A percentile compares a stretch with the other conserved stretches of the same genome.
Evolutionary conservation across 2,888 invertebrate genomes (phyloP).

Genomic region (Chloroclysta siterata): DNA sequence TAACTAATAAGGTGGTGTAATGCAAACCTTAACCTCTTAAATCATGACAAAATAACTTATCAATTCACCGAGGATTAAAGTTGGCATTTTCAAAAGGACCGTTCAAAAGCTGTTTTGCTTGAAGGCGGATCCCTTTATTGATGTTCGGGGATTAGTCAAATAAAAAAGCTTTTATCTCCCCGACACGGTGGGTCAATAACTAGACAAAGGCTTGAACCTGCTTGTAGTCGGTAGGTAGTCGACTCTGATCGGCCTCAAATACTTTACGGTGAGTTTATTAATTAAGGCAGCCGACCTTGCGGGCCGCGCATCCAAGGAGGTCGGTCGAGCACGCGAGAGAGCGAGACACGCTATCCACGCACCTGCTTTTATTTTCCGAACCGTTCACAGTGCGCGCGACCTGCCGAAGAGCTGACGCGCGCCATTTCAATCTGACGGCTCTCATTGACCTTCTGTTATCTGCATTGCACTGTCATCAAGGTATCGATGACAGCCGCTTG

Average conservation of each 20-base stretch:
- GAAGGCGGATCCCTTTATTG: conserved; percentile 35
- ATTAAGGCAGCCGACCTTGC: conserved; percentile 84
- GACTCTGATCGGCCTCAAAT: conserved; percentile 83
- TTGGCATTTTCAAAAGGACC: conserved; percentile 28
- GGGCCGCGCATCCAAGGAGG: conserved; percentile 83
- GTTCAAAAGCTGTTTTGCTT: conserved; percentile 26
- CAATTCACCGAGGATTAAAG: conserved; percentile 28
- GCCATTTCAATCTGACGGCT: conserved; percentile 73
- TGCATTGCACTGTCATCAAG: conserved; percentile 68
- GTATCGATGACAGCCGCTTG: conserved; percentile 38
- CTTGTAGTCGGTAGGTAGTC: conserved; percentile 81
- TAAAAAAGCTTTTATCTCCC: conserved; percentile 63
- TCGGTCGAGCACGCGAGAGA: conserved; percentile 70
- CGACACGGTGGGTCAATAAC: conserved; percentile 76
- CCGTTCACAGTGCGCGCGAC: conserved; percentile 54
- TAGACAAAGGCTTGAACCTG: conserved; percentile 76
- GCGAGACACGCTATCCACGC: conserved; percentile 56
- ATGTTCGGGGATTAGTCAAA: conserved; percentile 51
- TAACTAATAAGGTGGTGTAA: conserved; percentile 22
- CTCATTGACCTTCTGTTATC: conserved; percentile 83
- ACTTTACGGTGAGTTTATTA: conserved; percentile 85
- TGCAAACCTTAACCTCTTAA: conserved; percentile 28
- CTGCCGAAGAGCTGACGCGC: conserved; percentile 64
- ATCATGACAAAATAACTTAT: conserved; percentile 34
- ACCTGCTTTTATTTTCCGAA: conserved; percentile 41